These are phyloP conservation scores for Plestiodon gilberti DNA, from an alignment of 2,113 vertebrate species.

Conservation along the genomic window DNA sequence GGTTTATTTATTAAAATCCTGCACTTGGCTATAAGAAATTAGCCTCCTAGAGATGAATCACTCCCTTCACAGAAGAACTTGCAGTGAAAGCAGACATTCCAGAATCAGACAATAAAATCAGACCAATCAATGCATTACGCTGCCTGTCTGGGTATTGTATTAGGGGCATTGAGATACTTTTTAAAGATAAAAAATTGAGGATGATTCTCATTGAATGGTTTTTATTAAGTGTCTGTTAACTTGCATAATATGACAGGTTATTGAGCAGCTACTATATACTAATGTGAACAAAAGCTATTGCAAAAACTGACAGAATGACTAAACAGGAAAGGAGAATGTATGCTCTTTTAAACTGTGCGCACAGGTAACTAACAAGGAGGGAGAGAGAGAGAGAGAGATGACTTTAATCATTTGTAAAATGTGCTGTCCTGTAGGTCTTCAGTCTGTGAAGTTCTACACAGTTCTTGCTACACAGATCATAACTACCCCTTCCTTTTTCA, in stretches of 20 bases:
- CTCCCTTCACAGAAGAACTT: conserved; percentile 68
- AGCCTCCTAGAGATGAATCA: conserved; percentile 83
- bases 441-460: not conserved
- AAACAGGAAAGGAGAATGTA: conserved; percentile 30
- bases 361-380: conserved; percentile 42
- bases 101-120: conserved; percentile 48
- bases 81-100: conserved; percentile 51
- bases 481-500: conserved; percentile 16
- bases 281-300: conserved; percentile 42
- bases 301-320: conserved; percentile 45
- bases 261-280: conserved; percentile 42
- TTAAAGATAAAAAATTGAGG: not conserved
- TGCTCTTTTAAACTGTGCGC: conserved; percentile 11
- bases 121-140: conserved; percentile 34
- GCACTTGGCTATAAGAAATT: conserved; percentile 82
- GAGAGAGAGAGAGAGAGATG: not conserved
- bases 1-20: conserved; percentile 85
- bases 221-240: conserved; percentile 50
- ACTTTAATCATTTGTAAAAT: conserved; percentile 47
- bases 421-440: not conserved
- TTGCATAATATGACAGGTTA: conserved; percentile 49
- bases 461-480: conserved; percentile 24
- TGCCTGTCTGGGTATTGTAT: conserved; percentile 29
- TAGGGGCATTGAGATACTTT: not conserved
- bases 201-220: conserved; percentile 26